Base-by-base conservation (phyloP, 2,888 invertebrate genomes). In the Tethea ocularis region DNA sequence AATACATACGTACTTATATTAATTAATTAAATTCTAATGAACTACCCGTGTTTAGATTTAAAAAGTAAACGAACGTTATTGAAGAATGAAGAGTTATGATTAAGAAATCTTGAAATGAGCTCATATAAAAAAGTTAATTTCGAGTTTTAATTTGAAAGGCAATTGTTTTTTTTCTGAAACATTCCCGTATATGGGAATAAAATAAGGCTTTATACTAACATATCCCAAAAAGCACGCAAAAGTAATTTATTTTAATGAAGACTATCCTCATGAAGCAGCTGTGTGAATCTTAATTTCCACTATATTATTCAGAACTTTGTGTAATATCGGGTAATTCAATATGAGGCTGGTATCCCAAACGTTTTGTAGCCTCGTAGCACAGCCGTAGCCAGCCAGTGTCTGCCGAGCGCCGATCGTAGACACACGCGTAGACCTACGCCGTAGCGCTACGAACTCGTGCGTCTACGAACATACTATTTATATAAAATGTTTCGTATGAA, bases 351-450 rank as follows among this genome's bases (percentile, higher is more conserved):
- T 63, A 87, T 78, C 84, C 74, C 84, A 53, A 67, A 33, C 63
- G 33, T 33, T 54, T 33, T 62, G 61, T 10, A 10, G 3, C 8
- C 23, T 29, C 62, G 63, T 63, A 67, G 68, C 63, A 51, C 46
- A 66, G 63, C 61, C 70, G 67, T 66, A 75, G 74, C 64, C 85
- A 75, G 74, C 64, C 85, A 87, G 88, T 84, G 66, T 71, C 63
- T 72, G 58, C 66, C 68, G 67, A 68, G 66, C 63, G 60, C 63
- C 73, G 71, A 63, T 66, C 71, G 77, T 73, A 68, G 77, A 63
- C 78, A 76, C 80, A 67, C 84, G 83, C 80, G 81, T 77, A 65
- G 70, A 63, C 69, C 76, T 80, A 80, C 87, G 81, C 63, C 80
- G 82, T 81, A 80, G 77, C 75, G 75, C 73, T 78, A 74, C 80